phyloP scores from a whole-genome alignment of 2,888 invertebrate genomes.

The Lapara coniferarum region DNA sequence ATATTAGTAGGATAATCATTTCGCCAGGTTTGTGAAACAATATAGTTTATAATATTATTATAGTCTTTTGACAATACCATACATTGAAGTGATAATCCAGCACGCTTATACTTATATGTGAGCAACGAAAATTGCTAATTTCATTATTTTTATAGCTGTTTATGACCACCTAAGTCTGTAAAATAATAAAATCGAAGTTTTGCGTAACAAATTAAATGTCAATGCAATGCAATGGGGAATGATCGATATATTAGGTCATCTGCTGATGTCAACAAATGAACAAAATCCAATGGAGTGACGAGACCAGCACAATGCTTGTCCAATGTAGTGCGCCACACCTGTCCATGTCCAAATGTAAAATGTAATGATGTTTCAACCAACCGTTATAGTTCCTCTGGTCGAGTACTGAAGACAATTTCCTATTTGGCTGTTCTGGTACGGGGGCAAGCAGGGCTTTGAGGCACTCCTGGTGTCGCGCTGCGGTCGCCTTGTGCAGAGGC shows the following conservation, averaged over 20 bases:
- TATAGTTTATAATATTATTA: no score
- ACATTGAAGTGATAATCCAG: no score
- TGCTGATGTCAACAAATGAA: conserved; percentile 39
- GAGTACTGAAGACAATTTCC: conserved; percentile 82
- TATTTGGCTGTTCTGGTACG: conserved; percentile 68
- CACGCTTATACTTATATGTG: no score
- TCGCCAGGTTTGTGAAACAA: no score
- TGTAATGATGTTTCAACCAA: conserved; percentile 71
- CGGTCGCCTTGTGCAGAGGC: conserved; percentile 92
- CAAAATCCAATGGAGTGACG: neutral
- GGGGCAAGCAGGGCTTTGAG: conserved; percentile 89
- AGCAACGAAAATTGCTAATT: no score
- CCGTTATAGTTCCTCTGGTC: conserved; percentile 94
- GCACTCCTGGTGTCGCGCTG: conserved; percentile 87
- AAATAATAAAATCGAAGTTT: neutral
- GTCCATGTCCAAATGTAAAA: neutral
- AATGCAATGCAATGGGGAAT: neutral
- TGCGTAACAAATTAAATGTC: conserved; percentile 3
- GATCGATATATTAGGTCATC: conserved; percentile 38
- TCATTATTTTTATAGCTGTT: no score
- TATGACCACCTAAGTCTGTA: no score
- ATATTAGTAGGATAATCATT: no score
- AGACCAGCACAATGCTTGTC: no score
- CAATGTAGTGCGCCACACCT: no score
- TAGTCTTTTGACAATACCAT: no score